These are phyloP conservation scores for Tokudaia tokunoshimensis DNA, from an alignment of 2,797 vertebrate species.

Conservation along the genomic window DNA sequence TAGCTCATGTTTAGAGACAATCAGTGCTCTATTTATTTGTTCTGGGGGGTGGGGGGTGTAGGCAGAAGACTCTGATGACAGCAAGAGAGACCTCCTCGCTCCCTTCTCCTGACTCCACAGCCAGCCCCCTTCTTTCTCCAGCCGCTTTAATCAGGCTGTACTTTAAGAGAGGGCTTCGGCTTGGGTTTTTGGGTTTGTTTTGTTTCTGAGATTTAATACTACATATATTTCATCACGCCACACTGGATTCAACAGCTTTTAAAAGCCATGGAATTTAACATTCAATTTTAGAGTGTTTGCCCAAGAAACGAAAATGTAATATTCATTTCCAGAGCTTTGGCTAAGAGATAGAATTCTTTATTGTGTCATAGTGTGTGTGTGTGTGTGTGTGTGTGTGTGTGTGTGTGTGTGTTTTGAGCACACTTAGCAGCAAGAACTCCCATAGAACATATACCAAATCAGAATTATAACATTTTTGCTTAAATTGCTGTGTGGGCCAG, in stretches of 20 bases:
- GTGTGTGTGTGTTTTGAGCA: not conserved
- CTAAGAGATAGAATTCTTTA: constrained; percentile 64
- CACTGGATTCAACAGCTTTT: constrained; percentile 64
- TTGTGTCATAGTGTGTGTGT: not conserved
- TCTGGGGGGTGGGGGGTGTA: not conserved
- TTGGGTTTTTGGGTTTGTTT: constrained; percentile 54
- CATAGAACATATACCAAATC: not conserved
- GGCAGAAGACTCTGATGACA: constrained; percentile 52
- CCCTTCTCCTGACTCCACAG: not conserved
- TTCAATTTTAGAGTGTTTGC: constrained; percentile 52
- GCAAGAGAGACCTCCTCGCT: constrained; percentile 2
- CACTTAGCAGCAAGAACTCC: not conserved
- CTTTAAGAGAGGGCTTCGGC: constrained; percentile 44
- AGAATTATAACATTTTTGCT: constrained; percentile 9
- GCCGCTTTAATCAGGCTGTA: constrained; percentile 35
- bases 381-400: not conserved
- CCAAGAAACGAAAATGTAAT: constrained; percentile 67
- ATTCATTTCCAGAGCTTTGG: constrained; percentile 36
- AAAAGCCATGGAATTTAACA: constrained; percentile 72
- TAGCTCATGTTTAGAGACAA: constrained; percentile 32
- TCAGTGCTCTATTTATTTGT: constrained; percentile 61
- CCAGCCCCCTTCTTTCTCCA: not conserved
- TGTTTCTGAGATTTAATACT: constrained; percentile 69
- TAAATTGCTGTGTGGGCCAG: not conserved
- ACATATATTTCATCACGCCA: constrained; percentile 46